These are phyloP conservation scores for Poeciliopsis retropinna DNA, from an alignment of 2,113 vertebrate species.

Conservation along the genomic window DNA sequence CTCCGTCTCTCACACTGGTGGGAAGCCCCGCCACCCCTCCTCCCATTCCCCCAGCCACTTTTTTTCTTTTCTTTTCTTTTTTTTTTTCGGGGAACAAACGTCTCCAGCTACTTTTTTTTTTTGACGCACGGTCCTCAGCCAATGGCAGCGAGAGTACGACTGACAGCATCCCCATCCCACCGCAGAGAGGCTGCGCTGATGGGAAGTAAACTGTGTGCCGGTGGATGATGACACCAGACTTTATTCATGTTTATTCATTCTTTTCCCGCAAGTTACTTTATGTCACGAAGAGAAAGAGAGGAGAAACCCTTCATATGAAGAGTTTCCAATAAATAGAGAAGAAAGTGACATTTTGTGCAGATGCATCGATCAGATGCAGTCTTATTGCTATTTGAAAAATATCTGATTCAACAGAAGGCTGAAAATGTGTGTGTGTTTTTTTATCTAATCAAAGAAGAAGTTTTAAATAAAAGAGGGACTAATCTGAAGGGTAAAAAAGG, in stretches of 20 bases:
- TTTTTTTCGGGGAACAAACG: conserved; percentile 89
- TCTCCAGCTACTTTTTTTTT: conserved; percentile 96
- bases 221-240: conserved; percentile 43
- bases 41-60: not conserved
- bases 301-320: not conserved
- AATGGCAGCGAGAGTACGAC: conserved; percentile 92
- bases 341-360: not conserved
- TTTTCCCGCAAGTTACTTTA: conserved; percentile 26
- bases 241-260: conserved; percentile 39
- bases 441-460: not conserved
- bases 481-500: not conserved
- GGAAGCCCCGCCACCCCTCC: conserved; percentile 77
- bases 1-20: conserved; percentile 81
- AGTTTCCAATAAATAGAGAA: not conserved
- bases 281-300: not conserved
- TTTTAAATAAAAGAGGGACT: not conserved
- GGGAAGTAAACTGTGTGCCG: conserved; percentile 66
- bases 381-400: not conserved
- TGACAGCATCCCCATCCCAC: conserved; percentile 87
- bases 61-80: conserved; percentile 63
- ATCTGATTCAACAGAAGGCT: not conserved
- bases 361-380: not conserved
- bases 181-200: conserved; percentile 83
- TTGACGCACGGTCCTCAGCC: conserved; percentile 96
- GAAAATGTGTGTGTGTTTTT: not conserved